Base-by-base conservation (phyloP, 2,113 vertebrate species). In the Syngnathus typhle region DNA sequence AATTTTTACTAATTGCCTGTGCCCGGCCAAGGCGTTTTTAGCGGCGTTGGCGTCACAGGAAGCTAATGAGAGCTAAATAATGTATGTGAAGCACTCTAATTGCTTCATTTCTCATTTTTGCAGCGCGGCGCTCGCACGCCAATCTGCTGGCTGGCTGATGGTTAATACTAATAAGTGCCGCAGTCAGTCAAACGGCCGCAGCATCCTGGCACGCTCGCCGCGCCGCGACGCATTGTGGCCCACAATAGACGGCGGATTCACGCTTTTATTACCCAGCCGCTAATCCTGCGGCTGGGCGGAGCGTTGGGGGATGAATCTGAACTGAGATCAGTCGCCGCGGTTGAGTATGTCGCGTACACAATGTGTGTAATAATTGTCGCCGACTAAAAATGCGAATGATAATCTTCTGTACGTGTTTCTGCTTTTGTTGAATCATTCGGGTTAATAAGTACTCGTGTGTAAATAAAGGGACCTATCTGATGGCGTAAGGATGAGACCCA, bases 51-150 rank as follows among this genome's bases (percentile, higher is more conserved):
- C 90, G 91, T 92, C 91, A 91, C 87, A 84, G 89, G 78, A 83
- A 89, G 90, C 90, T 92, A 92, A 92, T 92, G 91, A 90, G 91
- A 88, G 89, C 89, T 92, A 91, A 92, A 91, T 91, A 92, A 92
- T 91, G 90, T 89, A 91, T 90, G 89, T 89, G 89, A 90, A 92
- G 89, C 88, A 80, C 86, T 87, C 86, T 92, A 92, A 91, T 91
- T 92, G 90, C 90, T 87, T 88, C 88, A 91, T 91, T 90, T 88
- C 90, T 91, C 91, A 91, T 91, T 89, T 90, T 47, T 89, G 83
- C 89, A 87, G 86, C 84, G 85, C 82, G 78, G 84, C 89, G 83
- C 89, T 88, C 88, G 77, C 88, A 78, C 87, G 91, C 88, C 89
- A 71, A 75, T 38, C 63, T 58, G 39, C 36, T 36, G 51, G 38